Percentiles rank a stretch among this genome's conserved stretches.
These are phyloP conservation scores for Poeciliopsis prolifica DNA, from an alignment of 2,113 vertebrate species.

Conservation along the genomic window DNA sequence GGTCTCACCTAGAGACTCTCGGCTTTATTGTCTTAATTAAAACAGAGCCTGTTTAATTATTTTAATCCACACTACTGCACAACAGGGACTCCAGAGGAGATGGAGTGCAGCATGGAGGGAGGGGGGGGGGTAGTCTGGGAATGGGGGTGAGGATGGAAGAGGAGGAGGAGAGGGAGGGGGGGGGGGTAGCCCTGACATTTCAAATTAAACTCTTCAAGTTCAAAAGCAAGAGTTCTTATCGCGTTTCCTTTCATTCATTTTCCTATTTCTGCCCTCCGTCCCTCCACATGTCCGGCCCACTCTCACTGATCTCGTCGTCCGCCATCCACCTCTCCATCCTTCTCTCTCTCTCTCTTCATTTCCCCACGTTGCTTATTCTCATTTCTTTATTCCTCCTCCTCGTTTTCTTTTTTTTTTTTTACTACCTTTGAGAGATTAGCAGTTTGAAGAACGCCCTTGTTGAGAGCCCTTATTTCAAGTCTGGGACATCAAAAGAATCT, in stretches of 20 bases:
- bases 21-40: slow-evolving; percentile 82
- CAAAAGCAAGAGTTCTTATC: slow-evolving; percentile 79
- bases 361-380: slow-evolving; percentile 35
- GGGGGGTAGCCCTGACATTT: slow-evolving; percentile 71
- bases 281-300: slow-evolving; percentile 40
- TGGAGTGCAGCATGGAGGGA: slow-evolving; percentile 27
- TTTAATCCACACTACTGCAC: slow-evolving; percentile 77
- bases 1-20: slow-evolving; percentile 72
- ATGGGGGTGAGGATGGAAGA: neutral
- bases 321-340: slow-evolving; percentile 16
- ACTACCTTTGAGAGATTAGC: slow-evolving; percentile 74
- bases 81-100: slow-evolving; percentile 70
- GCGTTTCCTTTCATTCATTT: slow-evolving; percentile 65
- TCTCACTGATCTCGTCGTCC: slow-evolving; percentile 58
- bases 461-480: slow-evolving; percentile 60
- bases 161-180: neutral
- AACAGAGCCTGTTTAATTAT: slow-evolving; percentile 81
- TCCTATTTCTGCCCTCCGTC: slow-evolving; percentile 61
- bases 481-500: slow-evolving; percentile 69
- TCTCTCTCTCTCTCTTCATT: slow-evolving; percentile 18
- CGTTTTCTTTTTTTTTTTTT: slow-evolving; percentile 25
- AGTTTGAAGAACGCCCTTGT: slow-evolving; percentile 70
- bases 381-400: slow-evolving; percentile 47
- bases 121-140: neutral
- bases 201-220: slow-evolving; percentile 78